A percentile compares a stretch with the other conserved stretches of the same genome.
phyloP scores from a whole-genome alignment of 2,888 invertebrate species.

The Antheraea yamamai region DNA sequence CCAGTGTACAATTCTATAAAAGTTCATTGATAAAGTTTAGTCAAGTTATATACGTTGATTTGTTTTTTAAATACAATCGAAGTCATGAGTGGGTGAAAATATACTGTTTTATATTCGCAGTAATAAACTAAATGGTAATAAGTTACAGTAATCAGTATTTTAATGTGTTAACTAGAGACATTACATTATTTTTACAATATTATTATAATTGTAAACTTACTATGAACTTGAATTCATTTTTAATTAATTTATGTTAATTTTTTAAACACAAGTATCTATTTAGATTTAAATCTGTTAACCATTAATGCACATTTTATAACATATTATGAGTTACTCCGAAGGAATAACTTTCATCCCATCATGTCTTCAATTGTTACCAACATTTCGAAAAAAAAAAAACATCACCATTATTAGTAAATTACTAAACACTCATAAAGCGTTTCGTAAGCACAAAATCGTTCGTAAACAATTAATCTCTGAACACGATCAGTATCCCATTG shows the following conservation, averaged over 20 bases:
- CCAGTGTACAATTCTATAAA: constrained; percentile 63
- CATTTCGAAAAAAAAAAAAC: neutral
- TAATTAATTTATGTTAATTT: too few species aligned
- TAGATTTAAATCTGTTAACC: neutral
- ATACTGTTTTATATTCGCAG: neutral
- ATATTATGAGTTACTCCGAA: neutral
- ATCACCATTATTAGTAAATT: neutral
- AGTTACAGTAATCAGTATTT: too few species aligned
- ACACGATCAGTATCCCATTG: neutral
- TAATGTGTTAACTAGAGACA: too few species aligned
- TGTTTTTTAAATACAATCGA: neutral
- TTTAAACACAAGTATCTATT: neutral
- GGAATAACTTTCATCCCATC: neutral
- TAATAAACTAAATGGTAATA: neutral
- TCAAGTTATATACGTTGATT: neutral
- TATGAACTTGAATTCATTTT: too few species aligned
- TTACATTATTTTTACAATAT: too few species aligned
- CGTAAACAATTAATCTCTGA: neutral
- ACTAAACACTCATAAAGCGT: neutral
- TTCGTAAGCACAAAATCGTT: neutral
- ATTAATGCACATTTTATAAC: neutral
- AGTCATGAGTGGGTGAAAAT: constrained; percentile 1
- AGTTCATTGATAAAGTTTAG: constrained; percentile 30
- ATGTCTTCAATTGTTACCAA: neutral
- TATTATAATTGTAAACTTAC: too few species aligned